A percentile compares a stretch with the other conserved stretches of the same genome.
Evolutionary conservation across 1,140 invertebrate species (phyloP).

Genomic region (Pectinophora gossypiella): DNA sequence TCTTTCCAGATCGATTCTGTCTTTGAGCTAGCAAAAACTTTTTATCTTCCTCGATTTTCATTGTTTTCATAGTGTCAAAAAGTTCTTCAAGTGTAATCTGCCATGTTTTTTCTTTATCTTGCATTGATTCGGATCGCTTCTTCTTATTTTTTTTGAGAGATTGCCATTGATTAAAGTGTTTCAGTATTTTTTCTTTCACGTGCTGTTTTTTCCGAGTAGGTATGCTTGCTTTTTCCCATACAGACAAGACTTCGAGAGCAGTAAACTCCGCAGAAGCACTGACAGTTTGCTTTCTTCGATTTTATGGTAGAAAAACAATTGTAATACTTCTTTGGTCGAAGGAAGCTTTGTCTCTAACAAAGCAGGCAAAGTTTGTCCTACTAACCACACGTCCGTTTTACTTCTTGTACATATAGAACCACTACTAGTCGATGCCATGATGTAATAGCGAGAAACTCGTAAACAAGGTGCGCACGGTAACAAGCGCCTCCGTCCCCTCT

Average conservation of each 20-base stretch:
- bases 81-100: slow-evolving; percentile 22
- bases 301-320: too few relatives aligned
- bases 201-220: slow-evolving; percentile 21
- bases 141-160: slow-evolving; percentile 26
- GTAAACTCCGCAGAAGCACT: too few relatives aligned
- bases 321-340: too few relatives aligned
- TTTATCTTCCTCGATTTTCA: slow-evolving; percentile 29
- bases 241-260: slow-evolving; percentile 16
- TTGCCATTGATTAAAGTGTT: slow-evolving; percentile 23
- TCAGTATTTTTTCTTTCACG: slow-evolving; percentile 26
- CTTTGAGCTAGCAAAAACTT: slow-evolving; percentile 24
- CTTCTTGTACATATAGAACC: too few relatives aligned
- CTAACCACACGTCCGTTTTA: too few relatives aligned
- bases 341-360: too few relatives aligned
- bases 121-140: slow-evolving; percentile 11
- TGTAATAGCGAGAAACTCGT: too few relatives aligned
- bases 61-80: slow-evolving; percentile 29
- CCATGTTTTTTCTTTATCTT: slow-evolving; percentile 24
- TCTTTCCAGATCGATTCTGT: slow-evolving; percentile 17
- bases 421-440: too few relatives aligned
- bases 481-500: too few relatives aligned
- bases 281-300: too few relatives aligned
- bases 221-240: slow-evolving; percentile 27
- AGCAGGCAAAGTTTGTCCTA: too few relatives aligned
- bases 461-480: too few relatives aligned